These are phyloP conservation scores for Esox masquinongy DNA, from an alignment of 2,797 vertebrate genomes.

Conservation along the genomic window DNA sequence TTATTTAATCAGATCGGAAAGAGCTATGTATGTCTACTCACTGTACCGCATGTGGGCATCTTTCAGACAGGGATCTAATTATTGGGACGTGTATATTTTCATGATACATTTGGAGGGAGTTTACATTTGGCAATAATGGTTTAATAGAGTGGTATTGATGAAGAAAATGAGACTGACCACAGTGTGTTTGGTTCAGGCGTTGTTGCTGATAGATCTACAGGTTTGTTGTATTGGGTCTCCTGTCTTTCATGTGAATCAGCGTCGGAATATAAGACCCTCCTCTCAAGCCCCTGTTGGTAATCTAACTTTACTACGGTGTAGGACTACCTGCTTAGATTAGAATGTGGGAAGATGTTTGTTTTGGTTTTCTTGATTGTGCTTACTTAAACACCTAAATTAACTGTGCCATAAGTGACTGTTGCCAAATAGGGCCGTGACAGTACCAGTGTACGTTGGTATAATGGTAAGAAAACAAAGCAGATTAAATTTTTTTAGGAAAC, in stretches of 20 bases:
- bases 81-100: slow-evolving; percentile 66
- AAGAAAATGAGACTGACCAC: slow-evolving; percentile 49
- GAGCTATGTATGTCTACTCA: slow-evolving; percentile 28
- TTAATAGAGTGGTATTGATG: slow-evolving; percentile 61
- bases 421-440: slow-evolving; percentile 4
- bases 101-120: slow-evolving; percentile 61
- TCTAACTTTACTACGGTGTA: slow-evolving; percentile 35
- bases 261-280: slow-evolving; percentile 44
- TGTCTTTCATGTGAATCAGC: slow-evolving; percentile 56
- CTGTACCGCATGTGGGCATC: not conserved
- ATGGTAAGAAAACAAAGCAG: too few species aligned
- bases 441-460: too few species aligned
- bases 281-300: slow-evolving; percentile 58
- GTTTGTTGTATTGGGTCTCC: slow-evolving; percentile 52
- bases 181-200: slow-evolving; percentile 56
- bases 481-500: too few species aligned
- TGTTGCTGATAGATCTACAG: slow-evolving; percentile 52
- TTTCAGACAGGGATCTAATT: slow-evolving; percentile 51
- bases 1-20: slow-evolving; percentile 18
- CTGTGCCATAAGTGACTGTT: slow-evolving; percentile 64
- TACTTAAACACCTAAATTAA: slow-evolving; percentile 49
- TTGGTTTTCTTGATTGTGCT: slow-evolving; percentile 48
- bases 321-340: slow-evolving; percentile 46
- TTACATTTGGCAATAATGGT: slow-evolving; percentile 79
- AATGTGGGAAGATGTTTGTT: slow-evolving; percentile 30